Percentiles rank a stretch among this genome's conserved stretches.
These are phyloP conservation scores for Drosophila birchii DNA, from an alignment of 2,888 invertebrate species.

Conservation along the genomic window DNA sequence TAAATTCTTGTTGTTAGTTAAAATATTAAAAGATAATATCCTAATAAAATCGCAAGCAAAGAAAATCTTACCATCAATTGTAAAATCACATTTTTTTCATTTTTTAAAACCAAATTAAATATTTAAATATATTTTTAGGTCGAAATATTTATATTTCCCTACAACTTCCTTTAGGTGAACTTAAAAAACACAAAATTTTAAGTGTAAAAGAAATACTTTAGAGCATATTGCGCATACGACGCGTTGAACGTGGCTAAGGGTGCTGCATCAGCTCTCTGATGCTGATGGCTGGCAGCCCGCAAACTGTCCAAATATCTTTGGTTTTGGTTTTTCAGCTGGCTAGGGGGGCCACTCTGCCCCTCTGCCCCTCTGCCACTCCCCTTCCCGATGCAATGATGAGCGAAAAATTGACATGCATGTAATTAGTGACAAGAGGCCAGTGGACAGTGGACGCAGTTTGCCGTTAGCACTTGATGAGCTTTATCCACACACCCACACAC, in stretches of 20 bases:
- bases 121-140: not conserved
- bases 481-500: conserved; percentile 10
- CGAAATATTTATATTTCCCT: not conserved
- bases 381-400: conserved; percentile 69
- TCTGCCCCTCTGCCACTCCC: not conserved
- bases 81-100: not conserved
- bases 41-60: not conserved
- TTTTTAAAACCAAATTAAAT: not conserved
- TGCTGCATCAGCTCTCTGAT: not conserved
- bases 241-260: conserved; percentile 23
- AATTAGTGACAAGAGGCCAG: conserved; percentile 76
- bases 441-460: conserved; percentile 11
- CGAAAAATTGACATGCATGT: conserved; percentile 81
- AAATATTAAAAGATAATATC: not conserved
- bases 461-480: conserved; percentile 26
- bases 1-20: not conserved
- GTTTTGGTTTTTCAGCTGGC: conserved; percentile 45
- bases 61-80: not conserved
- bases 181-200: not conserved
- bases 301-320: conserved; percentile 80
- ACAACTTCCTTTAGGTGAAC: not conserved
- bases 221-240: conserved; percentile 28
- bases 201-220: conserved; percentile 6
- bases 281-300: conserved; percentile 55
- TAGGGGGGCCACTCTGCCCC: not conserved